Conservation (phyloP, 2,113 vertebrate species). For the Leptobrachium ailaonicum region DNA sequence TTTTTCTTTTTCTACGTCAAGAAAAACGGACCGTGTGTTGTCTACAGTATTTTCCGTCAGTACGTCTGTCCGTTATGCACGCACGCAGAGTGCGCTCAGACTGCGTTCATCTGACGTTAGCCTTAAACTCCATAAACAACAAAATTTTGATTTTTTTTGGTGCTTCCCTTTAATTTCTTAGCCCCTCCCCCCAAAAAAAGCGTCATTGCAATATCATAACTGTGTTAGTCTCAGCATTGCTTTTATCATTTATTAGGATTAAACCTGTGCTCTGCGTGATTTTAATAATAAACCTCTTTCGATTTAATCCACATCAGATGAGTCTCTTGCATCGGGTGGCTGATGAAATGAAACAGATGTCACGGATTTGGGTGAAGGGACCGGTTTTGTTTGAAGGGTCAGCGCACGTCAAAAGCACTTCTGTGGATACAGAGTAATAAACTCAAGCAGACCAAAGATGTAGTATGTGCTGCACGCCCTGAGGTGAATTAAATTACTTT, state of each 20-base stretch:
- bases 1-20: too few relatives aligned
- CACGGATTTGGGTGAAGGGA: background rate
- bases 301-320: slow-evolving; percentile 7
- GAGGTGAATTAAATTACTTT: slow-evolving; percentile 7
- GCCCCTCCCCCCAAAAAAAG: background rate
- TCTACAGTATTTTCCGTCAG: too few relatives aligned
- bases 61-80: too few relatives aligned
- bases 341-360: slow-evolving; percentile 38
- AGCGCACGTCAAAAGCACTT: background rate
- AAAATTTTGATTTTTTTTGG: too few relatives aligned
- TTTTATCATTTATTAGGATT: background rate
- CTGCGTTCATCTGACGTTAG: too few relatives aligned
- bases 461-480: slow-evolving; percentile 17
- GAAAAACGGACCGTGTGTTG: too few relatives aligned
- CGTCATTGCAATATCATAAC: background rate
- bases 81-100: too few relatives aligned
- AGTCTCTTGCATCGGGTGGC: background rate
- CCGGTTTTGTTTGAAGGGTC: background rate
- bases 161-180: too few relatives aligned
- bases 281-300: background rate
- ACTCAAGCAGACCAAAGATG: background rate
- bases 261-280: background rate
- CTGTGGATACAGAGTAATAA: background rate
- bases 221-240: background rate
- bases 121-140: too few relatives aligned